phyloP scores from a whole-genome alignment of 2,888 invertebrate genomes.

The Anticlea derivata region DNA sequence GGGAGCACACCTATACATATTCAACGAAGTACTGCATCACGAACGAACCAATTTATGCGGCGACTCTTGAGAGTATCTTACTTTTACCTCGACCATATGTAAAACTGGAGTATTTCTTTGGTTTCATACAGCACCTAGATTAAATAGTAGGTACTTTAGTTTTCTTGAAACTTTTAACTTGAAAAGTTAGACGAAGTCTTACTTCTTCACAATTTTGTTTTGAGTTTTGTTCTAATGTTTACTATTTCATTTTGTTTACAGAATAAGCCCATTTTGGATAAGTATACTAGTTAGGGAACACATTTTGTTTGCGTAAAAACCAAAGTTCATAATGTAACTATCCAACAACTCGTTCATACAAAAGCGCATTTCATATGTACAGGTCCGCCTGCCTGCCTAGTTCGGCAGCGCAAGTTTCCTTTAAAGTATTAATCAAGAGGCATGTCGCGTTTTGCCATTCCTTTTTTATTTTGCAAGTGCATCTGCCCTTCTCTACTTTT shows the following conservation, averaged over 20 bases:
- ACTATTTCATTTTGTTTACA: no score
- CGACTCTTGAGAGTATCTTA: conserved; percentile 77
- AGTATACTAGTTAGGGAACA: no score
- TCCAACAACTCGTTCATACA: conserved; percentile 15
- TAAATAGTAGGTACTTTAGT: conserved; percentile 42
- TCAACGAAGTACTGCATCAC: conserved; percentile 83
- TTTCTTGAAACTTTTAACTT: conserved; percentile 38
- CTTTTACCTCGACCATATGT: conserved; percentile 78
- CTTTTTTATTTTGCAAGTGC: conserved; percentile 61
- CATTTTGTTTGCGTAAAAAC: not conserved
- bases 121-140: conserved; percentile 72
- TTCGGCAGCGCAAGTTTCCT: conserved; percentile 66
- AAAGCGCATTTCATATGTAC: conserved; percentile 32
- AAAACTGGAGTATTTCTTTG: conserved; percentile 78
- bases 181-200: conserved; percentile 12
- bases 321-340: conserved; percentile 12
- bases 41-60: conserved; percentile 81
- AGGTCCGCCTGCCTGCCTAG: conserved; percentile 46
- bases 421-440: conserved; percentile 73
- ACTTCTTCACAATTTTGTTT: not conserved
- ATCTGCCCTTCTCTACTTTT: conserved; percentile 56
- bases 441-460: conserved; percentile 54
- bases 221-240: no score
- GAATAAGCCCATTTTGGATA: no score
- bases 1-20: conserved; percentile 83